phyloP scores from a whole-genome alignment of 2,888 invertebrate species.

The Crepidodera aurea region DNA sequence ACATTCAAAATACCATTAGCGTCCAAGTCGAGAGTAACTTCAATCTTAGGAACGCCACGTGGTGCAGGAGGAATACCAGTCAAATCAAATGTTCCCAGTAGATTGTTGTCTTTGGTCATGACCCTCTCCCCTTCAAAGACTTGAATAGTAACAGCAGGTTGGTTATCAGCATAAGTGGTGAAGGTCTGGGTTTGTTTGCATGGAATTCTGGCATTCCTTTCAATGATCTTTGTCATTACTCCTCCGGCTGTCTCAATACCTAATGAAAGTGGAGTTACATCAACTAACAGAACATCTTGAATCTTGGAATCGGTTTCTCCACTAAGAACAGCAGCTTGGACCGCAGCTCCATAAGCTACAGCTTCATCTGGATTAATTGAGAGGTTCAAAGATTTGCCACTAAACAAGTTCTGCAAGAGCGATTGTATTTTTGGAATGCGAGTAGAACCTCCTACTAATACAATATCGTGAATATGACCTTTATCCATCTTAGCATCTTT shows the following conservation, averaged over 20 bases:
- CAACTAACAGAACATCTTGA: too few relatives aligned
- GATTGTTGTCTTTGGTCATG: conserved; percentile 85
- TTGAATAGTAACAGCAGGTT: too few relatives aligned
- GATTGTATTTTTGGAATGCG: conserved; percentile 82
- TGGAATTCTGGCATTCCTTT: too few relatives aligned
- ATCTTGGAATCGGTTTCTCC: too few relatives aligned
- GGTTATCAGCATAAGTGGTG: conserved; percentile 74
- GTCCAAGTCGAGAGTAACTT: too few relatives aligned
- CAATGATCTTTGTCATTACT: too few relatives aligned
- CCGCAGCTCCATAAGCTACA: conserved; percentile 58
- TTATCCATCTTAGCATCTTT: conserved; percentile 81
- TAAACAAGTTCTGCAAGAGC: conserved; percentile 78
- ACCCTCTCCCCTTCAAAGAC: conserved; percentile 77
- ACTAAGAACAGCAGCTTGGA: too few relatives aligned
- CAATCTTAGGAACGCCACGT: conserved; percentile 73
- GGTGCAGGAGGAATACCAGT: conserved; percentile 77
- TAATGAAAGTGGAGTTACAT: conserved; percentile 73
- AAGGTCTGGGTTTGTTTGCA: too few relatives aligned
- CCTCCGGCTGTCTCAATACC: conserved; percentile 84
- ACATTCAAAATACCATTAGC: conserved; percentile 72
- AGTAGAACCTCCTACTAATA: conserved; percentile 83
- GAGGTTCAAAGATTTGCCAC: conserved; percentile 61
- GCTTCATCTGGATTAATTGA: conserved; percentile 59
- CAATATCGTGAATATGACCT: conserved; percentile 77
- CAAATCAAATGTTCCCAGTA: conserved; percentile 70